A percentile compares a stretch with the other conserved stretches of the same genome.
Conservation (phyloP, 2,113 vertebrate genomes). For the Haplotaxodon microlepis region DNA sequence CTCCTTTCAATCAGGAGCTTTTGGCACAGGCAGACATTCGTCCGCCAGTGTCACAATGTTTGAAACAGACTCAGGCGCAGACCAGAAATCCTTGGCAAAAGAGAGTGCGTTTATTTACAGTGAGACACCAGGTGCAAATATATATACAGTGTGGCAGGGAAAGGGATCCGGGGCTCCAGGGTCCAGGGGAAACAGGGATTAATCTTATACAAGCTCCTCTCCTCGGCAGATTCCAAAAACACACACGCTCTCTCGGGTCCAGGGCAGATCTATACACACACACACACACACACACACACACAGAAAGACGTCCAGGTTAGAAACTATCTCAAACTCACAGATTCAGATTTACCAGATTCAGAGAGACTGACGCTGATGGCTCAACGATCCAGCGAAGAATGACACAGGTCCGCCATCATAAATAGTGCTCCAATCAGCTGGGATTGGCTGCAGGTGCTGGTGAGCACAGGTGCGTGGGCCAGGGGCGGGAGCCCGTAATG, state of each 20-base stretch:
- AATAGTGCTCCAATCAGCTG: rapidly evolving
- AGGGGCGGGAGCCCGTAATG: not conserved
- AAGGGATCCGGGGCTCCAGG: not conserved
- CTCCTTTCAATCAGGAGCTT: not conserved
- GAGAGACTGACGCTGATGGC: not conserved
- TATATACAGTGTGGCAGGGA: not conserved
- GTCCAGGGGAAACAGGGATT: not conserved
- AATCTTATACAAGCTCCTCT: not conserved
- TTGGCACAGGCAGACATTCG: not conserved
- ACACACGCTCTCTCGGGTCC: not conserved
- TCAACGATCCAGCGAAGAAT: rapidly evolving
- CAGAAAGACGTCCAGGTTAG: not conserved
- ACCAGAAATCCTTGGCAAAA: not conserved
- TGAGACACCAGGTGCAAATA: not conserved
- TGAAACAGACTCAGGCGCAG: not conserved
- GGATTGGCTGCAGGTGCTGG: not conserved
- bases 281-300: too few species aligned
- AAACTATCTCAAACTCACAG: not conserved
- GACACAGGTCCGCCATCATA: not conserved
- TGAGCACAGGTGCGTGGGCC: rapidly evolving
- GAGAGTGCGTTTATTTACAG: not conserved
- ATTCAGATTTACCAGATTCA: not conserved
- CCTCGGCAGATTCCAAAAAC: not conserved
- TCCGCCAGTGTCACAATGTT: not conserved
- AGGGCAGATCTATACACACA: not conserved